phyloP scores from a whole-genome alignment of 2,113 vertebrate species.

The Myotis yumanensis region DNA sequence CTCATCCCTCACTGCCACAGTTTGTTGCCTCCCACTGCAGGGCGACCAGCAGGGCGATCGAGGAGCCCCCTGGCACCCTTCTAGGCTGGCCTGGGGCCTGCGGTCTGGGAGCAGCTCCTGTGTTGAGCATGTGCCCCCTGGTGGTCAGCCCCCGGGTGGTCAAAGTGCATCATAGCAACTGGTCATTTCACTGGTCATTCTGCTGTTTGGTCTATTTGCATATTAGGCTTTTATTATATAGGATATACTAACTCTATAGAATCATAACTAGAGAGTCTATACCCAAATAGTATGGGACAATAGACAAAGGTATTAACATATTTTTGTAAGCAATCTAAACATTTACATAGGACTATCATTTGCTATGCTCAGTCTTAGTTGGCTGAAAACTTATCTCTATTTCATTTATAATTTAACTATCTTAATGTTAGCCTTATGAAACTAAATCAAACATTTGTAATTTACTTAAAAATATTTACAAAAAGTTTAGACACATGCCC shows the following conservation, averaged over 20 bases:
- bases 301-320: not conserved
- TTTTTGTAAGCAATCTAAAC: not conserved
- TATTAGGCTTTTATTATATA: no score
- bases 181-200: no score
- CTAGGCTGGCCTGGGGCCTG: no score
- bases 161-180: no score
- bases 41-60: no score
- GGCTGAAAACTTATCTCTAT: not conserved
- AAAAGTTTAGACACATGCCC: not conserved
- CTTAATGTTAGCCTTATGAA: not conserved
- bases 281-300: not conserved
- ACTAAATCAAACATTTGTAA: not conserved
- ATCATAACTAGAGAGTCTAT: not conserved
- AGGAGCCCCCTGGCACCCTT: no score
- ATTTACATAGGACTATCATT: not conserved
- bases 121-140: no score
- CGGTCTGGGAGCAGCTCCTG: no score
- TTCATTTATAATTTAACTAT: conserved; percentile 1
- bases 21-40: no score
- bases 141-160: no score
- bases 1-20: no score
- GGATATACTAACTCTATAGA: not conserved
- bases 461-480: not conserved
- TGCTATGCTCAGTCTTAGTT: not conserved
- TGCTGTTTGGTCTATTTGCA: no score